These are phyloP conservation scores for Cheilosia impressa DNA, from an alignment of 2,888 invertebrate species.

Conservation along the genomic window DNA sequence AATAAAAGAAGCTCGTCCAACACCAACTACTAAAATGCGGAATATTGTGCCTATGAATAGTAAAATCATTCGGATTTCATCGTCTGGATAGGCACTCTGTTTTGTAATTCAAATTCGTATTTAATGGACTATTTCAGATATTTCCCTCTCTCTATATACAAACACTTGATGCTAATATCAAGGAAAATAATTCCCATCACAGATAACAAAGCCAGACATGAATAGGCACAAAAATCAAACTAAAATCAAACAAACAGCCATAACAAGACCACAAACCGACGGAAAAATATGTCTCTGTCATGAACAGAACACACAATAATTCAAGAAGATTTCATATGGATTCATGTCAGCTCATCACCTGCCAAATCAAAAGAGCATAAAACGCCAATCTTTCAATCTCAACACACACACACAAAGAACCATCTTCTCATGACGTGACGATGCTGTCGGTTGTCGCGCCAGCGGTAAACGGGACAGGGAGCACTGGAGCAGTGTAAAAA, in stretches of 20 bases:
- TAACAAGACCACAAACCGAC: not conserved
- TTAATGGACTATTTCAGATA: constrained; percentile 30
- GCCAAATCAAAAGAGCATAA: constrained; percentile 40
- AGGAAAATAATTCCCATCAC: constrained; percentile 34
- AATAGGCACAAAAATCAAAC: not conserved
- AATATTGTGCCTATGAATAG: too few species aligned
- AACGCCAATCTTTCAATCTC: constrained; percentile 42
- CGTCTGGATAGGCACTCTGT: not conserved
- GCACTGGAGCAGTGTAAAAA: not conserved
- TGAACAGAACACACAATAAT: constrained; percentile 21
- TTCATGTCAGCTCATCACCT: constrained; percentile 49
- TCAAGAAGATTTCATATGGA: not conserved
- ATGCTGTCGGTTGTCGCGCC: not conserved
- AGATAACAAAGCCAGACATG: not conserved
- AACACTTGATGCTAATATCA: constrained; percentile 21
- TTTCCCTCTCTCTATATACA: not conserved
- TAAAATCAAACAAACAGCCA: not conserved
- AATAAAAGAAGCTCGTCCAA: too few species aligned
- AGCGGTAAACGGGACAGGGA: not conserved
- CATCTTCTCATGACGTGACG: not conserved
- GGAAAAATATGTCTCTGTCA: constrained; percentile 8
- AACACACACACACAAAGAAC: not conserved
- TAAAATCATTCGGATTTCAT: not conserved
- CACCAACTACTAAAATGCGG: too few species aligned
- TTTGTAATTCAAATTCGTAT: not conserved